Evolutionary conservation across 2,888 invertebrate species (phyloP).

Genomic region (Acanthopleura granulata): DNA sequence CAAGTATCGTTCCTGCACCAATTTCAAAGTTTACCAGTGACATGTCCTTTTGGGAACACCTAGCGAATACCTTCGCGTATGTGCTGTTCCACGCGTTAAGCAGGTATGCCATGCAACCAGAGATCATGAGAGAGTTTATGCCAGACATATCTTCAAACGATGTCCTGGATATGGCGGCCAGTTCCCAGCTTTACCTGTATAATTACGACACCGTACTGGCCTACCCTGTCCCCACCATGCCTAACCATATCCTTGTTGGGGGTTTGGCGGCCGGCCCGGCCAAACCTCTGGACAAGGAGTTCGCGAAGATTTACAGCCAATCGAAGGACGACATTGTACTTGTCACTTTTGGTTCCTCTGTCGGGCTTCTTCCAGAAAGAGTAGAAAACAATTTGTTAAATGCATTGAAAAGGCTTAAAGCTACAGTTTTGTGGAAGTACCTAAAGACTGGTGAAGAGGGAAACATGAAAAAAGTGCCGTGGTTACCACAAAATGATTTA

Average conservation of each 20-base stretch:
- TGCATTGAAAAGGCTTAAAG: constrained; percentile 25
- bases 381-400: background rate
- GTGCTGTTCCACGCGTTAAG: background rate
- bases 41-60: background rate
- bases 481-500: constrained; percentile 48
- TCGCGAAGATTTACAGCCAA: constrained; percentile 33
- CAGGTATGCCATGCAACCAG: background rate
- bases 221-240: constrained; percentile 35
- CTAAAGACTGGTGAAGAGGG: constrained; percentile 21
- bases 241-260: constrained; percentile 38
- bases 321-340: constrained; percentile 37
- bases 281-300: constrained; percentile 32
- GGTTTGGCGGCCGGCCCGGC: constrained; percentile 38
- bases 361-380: constrained; percentile 24
- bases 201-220: constrained; percentile 39
- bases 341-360: constrained; percentile 38
- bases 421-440: constrained; percentile 26
- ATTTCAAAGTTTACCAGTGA: background rate
- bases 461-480: constrained; percentile 33
- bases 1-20: background rate
- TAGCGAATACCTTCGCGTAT: background rate
- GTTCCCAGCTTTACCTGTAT: constrained; percentile 31
- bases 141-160: constrained; percentile 33
- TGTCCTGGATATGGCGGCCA: constrained; percentile 26
- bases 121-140: constrained; percentile 33